phyloP scores from a whole-genome alignment of 2,797 vertebrate genomes.

The Salmo trutta region DNA sequence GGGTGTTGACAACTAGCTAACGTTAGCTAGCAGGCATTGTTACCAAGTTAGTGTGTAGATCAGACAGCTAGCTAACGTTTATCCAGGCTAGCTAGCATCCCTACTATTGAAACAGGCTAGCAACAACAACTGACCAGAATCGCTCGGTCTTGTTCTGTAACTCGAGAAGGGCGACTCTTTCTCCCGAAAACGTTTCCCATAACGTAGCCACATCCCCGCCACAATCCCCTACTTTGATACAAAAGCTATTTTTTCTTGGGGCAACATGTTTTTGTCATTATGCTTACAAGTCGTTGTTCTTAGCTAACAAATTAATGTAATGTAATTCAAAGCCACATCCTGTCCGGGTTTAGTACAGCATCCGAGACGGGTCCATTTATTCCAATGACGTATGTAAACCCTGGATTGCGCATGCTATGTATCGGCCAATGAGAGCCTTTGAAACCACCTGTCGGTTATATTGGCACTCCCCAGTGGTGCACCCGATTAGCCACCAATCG shows the following conservation, averaged over 20 bases:
- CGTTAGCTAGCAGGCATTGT: not conserved
- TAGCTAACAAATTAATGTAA: conserved; percentile 8
- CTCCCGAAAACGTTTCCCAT: conserved; percentile 92
- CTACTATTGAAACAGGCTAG: not conserved
- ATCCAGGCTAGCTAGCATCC: not conserved
- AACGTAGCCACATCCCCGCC: conserved; percentile 73
- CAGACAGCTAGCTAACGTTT: not conserved
- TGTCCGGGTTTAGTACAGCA: conserved; percentile 4
- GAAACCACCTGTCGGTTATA: too few relatives aligned
- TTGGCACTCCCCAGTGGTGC: too few relatives aligned
- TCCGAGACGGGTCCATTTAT: not conserved
- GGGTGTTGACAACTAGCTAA: not conserved
- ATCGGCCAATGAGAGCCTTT: too few relatives aligned
- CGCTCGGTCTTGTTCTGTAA: conserved; percentile 90
- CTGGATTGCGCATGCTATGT: too few relatives aligned
- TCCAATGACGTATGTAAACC: too few relatives aligned
- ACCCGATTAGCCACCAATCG: too few relatives aligned
- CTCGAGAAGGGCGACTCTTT: conserved; percentile 83
- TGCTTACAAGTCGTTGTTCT: not conserved
- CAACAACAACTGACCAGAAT: conserved; percentile 81
- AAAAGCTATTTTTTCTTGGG: conserved; percentile 10
- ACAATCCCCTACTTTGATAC: conserved; percentile 40
- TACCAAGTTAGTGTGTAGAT: not conserved
- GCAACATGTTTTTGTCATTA: not conserved
- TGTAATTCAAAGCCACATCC: conserved; percentile 16